Base-by-base conservation (phyloP, 2,888 invertebrate species). In the Cosmia pyralina region DNA sequence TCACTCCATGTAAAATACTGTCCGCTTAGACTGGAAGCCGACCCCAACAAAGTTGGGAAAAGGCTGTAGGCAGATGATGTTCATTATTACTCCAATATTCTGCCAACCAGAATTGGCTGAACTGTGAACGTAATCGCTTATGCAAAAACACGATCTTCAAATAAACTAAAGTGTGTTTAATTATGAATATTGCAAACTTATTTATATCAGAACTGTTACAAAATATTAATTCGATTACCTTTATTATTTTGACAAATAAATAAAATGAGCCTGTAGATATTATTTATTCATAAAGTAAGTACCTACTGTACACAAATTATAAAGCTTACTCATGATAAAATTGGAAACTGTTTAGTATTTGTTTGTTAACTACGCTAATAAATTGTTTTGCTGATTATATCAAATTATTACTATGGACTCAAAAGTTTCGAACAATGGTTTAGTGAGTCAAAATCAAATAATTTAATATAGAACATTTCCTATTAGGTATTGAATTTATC, bases 321-420 rank as follows among this genome's bases (percentile, higher is more conserved):
- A 60, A 52, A 60, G 79, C 72, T 60, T 59, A 70, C 46, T 65
- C 79, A 38, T 78, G 46, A 52, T 78, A 50, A 65, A 65, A 69
- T 65, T 69, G 44, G 22, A 57, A 82, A 64, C 68, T 60, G 55
- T 82, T 63, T 77, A 59, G 69, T 58, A 77, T 79, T 81, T 79
- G 82, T 84, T 79, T 83, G 59, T 38, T 68, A 77, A 70, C 77
- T 72, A 78, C 58, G 77, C 68, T 68, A 75, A 59, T 60, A 38
- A 77, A 67, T 68, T 67, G 50, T 55, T 77, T 60, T 59, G 82
- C 77, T 76, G 68, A 65, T 58, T 66, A 17, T 81, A 66, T 46
- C 46, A 34, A 76, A 60, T 66, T 55, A 44, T 38, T 50, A 63
- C 8, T 63, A 65, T 44, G n/a, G 6, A 38, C 34, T 55, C 67